Evolutionary conservation across 2,888 invertebrate species (phyloP), one percentile per base, ranked within the genome.

Genomic region (Coelinius sp.): DNA sequence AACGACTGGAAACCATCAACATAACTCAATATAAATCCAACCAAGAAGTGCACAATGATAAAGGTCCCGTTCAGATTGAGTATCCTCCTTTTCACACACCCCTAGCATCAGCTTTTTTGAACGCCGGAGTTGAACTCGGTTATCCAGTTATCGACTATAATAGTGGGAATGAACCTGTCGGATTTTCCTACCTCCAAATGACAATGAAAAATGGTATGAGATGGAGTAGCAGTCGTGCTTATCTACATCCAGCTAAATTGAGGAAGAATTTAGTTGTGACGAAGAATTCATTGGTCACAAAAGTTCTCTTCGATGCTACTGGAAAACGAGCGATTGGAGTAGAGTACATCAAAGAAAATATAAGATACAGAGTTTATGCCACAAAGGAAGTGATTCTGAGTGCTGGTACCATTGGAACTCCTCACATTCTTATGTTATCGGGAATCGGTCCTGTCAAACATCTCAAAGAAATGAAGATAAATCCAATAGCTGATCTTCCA

Each of bases 341-440:
- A 0, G 89, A 93, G 78, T 93, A 92, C 75, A 86, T 90, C 0
- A 90, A 92, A 68, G 89, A 91, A 14, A 89, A 89, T 20, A 76
- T 79, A 24, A 82, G 78, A 8, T 79, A 82, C 35, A 88, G 87
- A 8, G 91, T 92, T 0, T 88, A 85, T 56, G 94, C 93, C 0
- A 90, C 90, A 1, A 94, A 93, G 84, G 96, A 96, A 88, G 93
- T 98, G 0, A 94, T 97, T 68, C 82, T 97, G 14, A 93, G 94
- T 12, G 95, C 95, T 1, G 97, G 97, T 0, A 91, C 96, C 1
- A 93, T 98, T 76, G 95, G 95, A 81, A 94, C 96, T 0, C 96
- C 97, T 0, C 97, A 98, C 86, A 85, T 98, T 1, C 90, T 98
- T 8, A 95, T 97, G 95, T 86, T 98, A 4, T 96, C 96, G 5